phyloP scores from a whole-genome alignment of 2,797 vertebrate genomes.

The Phrynocephalus forsythii region DNA sequence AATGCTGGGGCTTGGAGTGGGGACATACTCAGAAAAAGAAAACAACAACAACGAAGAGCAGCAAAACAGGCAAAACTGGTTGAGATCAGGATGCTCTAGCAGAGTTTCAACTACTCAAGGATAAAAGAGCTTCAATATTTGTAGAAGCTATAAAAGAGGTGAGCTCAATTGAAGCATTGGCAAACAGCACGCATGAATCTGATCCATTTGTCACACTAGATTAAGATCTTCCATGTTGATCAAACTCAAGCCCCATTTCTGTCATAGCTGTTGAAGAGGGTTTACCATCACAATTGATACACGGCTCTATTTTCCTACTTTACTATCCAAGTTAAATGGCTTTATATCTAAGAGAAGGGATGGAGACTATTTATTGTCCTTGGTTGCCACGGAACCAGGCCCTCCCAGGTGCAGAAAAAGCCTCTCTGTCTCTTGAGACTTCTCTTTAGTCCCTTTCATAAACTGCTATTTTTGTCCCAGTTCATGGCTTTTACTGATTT shows the following conservation, averaged over 20 bases:
- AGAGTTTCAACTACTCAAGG: not conserved
- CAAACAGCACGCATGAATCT: not conserved
- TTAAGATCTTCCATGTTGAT: not conserved
- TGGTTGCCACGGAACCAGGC: not conserved
- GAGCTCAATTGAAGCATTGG: not conserved
- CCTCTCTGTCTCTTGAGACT: not conserved
- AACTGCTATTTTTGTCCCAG: not conserved
- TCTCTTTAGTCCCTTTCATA: not conserved
- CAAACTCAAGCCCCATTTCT: not conserved
- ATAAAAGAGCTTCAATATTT: not conserved
- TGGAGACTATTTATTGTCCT: not conserved
- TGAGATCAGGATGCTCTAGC: not conserved
- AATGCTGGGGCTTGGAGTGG: not conserved
- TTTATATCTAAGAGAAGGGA: not conserved
- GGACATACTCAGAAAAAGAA: not conserved
- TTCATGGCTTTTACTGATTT: not conserved
- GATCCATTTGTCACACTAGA: not conserved
- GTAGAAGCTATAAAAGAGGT: not conserved
- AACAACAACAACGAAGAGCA: not conserved
- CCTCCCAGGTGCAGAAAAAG: not conserved
- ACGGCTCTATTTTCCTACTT: not conserved
- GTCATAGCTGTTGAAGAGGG: not conserved
- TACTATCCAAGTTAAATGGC: not conserved
- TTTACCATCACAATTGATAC: not conserved
- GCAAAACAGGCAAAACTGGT: not conserved